Percentiles rank a stretch among this genome's conserved stretches.
phyloP scores from a whole-genome alignment of 53 echinoderm and acorn worm species.

The Holothuria leucospilota region DNA sequence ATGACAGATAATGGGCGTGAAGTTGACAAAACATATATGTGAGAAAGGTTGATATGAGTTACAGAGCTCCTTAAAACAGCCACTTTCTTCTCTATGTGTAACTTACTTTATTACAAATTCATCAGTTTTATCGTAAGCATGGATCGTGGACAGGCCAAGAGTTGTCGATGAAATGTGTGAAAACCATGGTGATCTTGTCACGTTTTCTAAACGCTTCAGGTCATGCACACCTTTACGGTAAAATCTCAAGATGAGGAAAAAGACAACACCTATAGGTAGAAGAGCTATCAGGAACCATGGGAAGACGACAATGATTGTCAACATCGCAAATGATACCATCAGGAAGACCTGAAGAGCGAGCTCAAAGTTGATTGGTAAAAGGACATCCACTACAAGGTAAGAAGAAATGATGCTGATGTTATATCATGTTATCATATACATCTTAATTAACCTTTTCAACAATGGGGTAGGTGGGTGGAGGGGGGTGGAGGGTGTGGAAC shows the following conservation, averaged over 20 bases:
- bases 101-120: constrained; percentile 79
- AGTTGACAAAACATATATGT: no score
- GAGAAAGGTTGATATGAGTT: no score
- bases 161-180: constrained; percentile 92
- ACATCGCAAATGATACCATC: constrained; percentile 69
- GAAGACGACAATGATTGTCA: constrained; percentile 82
- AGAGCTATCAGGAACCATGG: constrained; percentile 77
- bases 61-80: no score
- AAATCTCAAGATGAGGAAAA: constrained; percentile 72
- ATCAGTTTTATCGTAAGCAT: constrained; percentile 84
- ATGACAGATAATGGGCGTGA: no score
- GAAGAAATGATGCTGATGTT: neutral
- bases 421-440: no score
- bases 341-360: constrained; percentile 69
- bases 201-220: constrained; percentile 88
- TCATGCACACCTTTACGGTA: constrained; percentile 87
- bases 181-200: constrained; percentile 96
- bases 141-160: constrained; percentile 83
- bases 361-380: constrained; percentile 88
- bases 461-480: no score
- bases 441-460: no score
- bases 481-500: no score
- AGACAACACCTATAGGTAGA: constrained; percentile 75
- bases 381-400: constrained; percentile 74
- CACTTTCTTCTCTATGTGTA: no score